phyloP scores from a whole-genome alignment of 2,797 vertebrate genomes.

The Mico argentatus region DNA sequence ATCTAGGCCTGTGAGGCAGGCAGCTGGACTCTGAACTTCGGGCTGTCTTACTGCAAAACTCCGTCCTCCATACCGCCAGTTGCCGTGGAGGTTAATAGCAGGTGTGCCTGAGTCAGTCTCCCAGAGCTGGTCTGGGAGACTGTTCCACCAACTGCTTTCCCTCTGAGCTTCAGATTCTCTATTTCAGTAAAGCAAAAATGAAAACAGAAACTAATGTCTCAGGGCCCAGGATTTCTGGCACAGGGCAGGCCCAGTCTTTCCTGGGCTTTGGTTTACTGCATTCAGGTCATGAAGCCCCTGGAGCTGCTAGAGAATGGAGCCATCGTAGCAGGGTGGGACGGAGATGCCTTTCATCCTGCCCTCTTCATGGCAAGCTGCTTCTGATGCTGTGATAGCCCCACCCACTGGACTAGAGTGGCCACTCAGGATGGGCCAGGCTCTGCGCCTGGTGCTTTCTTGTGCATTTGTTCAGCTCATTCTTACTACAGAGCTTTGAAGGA shows the following conservation, averaged over 20 bases:
- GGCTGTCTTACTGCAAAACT: neutral
- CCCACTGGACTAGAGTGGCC: neutral
- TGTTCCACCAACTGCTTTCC: neutral
- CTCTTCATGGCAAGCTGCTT: neutral
- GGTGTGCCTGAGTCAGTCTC: neutral
- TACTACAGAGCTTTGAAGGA: neutral
- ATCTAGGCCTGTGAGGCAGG: neutral
- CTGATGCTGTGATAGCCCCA: neutral
- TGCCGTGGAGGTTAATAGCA: neutral
- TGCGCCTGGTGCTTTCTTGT: accelerated
- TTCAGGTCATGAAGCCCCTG: neutral
- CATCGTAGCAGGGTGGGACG: accelerated
- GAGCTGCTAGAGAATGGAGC: neutral
- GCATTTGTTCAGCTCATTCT: neutral
- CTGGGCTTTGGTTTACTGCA: neutral
- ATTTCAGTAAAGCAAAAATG: neutral
- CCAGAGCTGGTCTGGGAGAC: neutral
- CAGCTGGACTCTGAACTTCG: neutral
- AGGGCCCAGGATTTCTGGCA: neutral
- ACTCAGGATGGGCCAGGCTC: neutral
- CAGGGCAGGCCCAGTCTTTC: neutral
- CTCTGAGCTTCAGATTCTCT: neutral
- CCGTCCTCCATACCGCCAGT: neutral
- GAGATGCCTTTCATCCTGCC: neutral
- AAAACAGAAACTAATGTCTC: neutral